Conservation (phyloP, 2,888 invertebrate genomes). For the Rotaria macrura region DNA sequence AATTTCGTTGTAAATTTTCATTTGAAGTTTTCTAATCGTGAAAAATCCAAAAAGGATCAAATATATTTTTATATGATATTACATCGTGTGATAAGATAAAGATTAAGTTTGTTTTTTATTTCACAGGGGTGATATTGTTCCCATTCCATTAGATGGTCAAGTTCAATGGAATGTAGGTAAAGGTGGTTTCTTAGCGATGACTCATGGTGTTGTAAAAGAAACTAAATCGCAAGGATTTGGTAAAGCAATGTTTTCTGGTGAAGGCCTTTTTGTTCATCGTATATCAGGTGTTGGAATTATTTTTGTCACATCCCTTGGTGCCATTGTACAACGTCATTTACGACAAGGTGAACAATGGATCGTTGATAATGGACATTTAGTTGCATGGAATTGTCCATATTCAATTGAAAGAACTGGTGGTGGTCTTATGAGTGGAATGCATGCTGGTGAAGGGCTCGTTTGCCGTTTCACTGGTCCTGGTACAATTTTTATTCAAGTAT, state of each 20-base stretch:
- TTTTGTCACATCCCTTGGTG: neutral
- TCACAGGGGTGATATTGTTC: neutral
- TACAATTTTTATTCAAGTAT: neutral
- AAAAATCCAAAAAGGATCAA: no score
- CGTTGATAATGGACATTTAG: constrained; percentile 10
- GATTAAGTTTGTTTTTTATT: neutral
- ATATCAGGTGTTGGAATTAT: neutral
- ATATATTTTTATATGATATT: no score
- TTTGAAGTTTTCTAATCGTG: no score
- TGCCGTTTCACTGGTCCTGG: constrained; percentile 1
- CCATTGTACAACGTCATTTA: neutral
- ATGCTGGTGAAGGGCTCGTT: constrained; percentile 3
- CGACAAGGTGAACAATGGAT: constrained; percentile 5
- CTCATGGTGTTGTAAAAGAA: neutral
- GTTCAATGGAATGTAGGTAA: neutral
- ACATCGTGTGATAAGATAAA: no score
- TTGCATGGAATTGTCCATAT: neutral
- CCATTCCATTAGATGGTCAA: neutral
- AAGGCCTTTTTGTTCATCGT: neutral
- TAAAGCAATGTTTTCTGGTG: neutral
- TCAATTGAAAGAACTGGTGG: neutral
- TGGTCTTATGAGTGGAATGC: neutral
- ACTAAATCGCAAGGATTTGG: neutral
- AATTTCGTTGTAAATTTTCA: no score
- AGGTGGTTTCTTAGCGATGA: neutral